phyloP scores from a whole-genome alignment of 2,113 vertebrate genomes.

The Protobothrops mucrosquamatus region DNA sequence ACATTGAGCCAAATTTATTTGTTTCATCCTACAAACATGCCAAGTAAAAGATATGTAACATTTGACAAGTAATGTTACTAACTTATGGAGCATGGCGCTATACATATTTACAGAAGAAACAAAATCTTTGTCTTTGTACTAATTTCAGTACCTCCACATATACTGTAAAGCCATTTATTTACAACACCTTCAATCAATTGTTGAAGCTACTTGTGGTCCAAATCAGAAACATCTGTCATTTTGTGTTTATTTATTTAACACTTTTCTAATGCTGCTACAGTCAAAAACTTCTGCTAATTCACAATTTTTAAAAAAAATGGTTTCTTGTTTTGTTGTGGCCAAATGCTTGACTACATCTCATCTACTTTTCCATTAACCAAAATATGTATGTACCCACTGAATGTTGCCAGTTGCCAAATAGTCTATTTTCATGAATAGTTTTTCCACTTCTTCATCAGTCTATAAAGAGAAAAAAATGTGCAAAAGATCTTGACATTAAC shows the following conservation, averaged over 20 bases:
- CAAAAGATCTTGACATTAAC: background rate
- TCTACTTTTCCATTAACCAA: background rate
- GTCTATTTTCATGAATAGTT: slow-evolving; percentile 78
- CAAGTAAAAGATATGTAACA: background rate
- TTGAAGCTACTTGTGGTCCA: background rate
- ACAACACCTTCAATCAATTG: background rate
- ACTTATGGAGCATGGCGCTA: no score
- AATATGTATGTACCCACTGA: slow-evolving; percentile 64
- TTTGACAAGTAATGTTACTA: background rate
- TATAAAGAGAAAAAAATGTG: slow-evolving; percentile 26
- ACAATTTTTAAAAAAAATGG: background rate
- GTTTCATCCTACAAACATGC: background rate
- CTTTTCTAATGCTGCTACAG: background rate
- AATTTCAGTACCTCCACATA: background rate
- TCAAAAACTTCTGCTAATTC: background rate
- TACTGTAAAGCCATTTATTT: background rate
- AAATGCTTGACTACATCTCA: background rate
- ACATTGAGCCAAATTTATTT: background rate
- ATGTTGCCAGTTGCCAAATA: slow-evolving; percentile 68
- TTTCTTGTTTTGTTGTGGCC: background rate
- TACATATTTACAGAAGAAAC: background rate
- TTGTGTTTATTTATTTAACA: background rate
- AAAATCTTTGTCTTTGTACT: background rate
- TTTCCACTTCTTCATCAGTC: slow-evolving; percentile 71
- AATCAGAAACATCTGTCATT: background rate